A percentile compares a stretch with the other conserved stretches of the same genome.
Evolutionary conservation across 2,113 vertebrate species (phyloP).

Genomic region (Tricholaema leucomelas): DNA sequence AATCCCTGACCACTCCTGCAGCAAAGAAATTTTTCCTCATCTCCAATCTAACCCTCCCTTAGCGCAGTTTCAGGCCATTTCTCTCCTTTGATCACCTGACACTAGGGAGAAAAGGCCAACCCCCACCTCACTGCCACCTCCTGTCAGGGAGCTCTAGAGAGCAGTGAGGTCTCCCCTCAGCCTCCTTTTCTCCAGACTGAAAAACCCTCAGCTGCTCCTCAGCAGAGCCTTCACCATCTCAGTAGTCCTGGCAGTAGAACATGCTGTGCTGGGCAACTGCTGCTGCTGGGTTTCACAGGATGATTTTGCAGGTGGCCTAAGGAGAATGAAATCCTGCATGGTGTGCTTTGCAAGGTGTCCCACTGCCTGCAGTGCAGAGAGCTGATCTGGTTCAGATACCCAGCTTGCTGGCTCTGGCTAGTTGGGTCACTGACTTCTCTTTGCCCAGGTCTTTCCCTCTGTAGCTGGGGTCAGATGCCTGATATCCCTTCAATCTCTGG

Average conservation of each 20-base stretch:
- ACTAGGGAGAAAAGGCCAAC: no score
- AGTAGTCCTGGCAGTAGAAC: neutral
- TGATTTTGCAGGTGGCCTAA: neutral
- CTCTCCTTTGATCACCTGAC: no score
- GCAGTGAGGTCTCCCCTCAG: no score
- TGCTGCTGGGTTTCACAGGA: neutral
- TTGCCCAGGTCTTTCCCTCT: neutral
- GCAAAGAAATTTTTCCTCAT: no score
- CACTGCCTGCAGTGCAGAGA: accelerated
- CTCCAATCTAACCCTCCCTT: no score
- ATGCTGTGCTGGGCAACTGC: neutral
- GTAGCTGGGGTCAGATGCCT: neutral
- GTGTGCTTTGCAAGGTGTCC: neutral
- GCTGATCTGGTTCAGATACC: neutral
- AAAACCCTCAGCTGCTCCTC: no score
- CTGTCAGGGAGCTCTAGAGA: no score
- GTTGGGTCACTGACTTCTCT: neutral
- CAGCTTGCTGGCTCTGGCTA: neutral
- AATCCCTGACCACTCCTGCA: no score
- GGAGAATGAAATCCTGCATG: neutral
- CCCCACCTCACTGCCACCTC: no score
- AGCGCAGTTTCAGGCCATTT: no score
- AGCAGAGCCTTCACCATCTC: no score
- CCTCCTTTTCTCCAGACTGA: no score
- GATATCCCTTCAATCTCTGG: neutral